A percentile compares a stretch with the other conserved stretches of the same genome.
phyloP scores from a whole-genome alignment of 2,113 vertebrate genomes.

The Oxyruncus cristatus region DNA sequence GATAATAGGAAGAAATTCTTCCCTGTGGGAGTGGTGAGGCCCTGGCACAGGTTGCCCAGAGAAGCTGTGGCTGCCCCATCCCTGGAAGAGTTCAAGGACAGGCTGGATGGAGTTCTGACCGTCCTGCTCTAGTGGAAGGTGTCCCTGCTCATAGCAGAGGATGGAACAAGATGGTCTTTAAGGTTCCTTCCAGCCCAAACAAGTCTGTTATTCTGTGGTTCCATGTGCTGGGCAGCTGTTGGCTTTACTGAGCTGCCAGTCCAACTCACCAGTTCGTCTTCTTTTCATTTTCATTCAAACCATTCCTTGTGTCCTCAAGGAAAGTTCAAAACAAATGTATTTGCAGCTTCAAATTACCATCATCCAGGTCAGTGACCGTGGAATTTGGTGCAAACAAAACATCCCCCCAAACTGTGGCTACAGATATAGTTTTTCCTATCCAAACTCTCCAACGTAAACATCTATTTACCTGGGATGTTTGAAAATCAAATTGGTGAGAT shows the following conservation, averaged over 20 bases:
- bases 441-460: background rate
- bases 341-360: background rate
- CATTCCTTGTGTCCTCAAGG: background rate
- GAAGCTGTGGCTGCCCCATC: background rate
- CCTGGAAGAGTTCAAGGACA: background rate
- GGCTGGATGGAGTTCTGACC: background rate
- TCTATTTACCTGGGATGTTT: background rate
- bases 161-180: background rate
- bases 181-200: background rate
- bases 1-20: background rate
- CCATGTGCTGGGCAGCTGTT: background rate
- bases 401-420: background rate
- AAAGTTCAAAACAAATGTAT: background rate
- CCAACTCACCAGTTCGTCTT: background rate
- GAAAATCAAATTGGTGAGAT: background rate
- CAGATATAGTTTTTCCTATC: background rate
- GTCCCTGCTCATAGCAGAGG: background rate
- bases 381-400: background rate
- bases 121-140: accelerated
- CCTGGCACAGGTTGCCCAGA: background rate
- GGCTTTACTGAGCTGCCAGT: background rate
- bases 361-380: background rate
- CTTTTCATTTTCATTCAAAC: background rate
- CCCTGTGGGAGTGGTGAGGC: background rate
- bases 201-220: background rate